Evolutionary conservation across 2,888 invertebrate species (phyloP), one percentile per base, ranked within the genome.

Genomic region (Pammene fasciana): DNA sequence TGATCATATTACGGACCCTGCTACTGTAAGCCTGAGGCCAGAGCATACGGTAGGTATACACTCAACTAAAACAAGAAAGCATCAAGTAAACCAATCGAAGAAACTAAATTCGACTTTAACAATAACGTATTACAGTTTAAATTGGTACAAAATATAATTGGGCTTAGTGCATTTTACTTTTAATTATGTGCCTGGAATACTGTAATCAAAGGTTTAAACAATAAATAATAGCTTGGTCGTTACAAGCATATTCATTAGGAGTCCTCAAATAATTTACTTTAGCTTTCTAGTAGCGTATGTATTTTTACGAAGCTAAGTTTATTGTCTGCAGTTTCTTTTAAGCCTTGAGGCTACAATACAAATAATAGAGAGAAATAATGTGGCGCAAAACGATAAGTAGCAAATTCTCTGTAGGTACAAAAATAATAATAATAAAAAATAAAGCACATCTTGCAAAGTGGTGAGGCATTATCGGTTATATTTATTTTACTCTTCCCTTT

Each of bases 21-120:
- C 77, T 77, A 74, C 78, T 71, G 76, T 62, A n/a, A 52, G 62
- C 62, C 62, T 52, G 62, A 18, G 62, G 62, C 50, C 52, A 52
- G n/a, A 41, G 48, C 41, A 41, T 62, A 62, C 41, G 62, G 62
- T 62, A 62, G 61, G 62, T 62, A 62, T 52, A 10, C n/a, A 18
- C 11, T 11, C 18, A 5, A 52, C 6, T 38, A n/a, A 62, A 62
- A 18, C 50, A 16, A 62, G 26, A 52, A 1, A 52, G 18, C 26
- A 52, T 52, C 52, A 52, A 18, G 62, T 62, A 2, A 18, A n/a
- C 26, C 11, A 18, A 50, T 4, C n/a, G 7, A 18, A 18, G 4
- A 5, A 11, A 26, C 9, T 4, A 62, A 26, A 52, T n/a, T 52
- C n/a, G 38, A 62, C 62, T 52, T 11, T 62, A 41, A 0, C 0